Base-by-base conservation (phyloP, 2,113 vertebrate genomes). In the Eulemur rufifrons region DNA sequence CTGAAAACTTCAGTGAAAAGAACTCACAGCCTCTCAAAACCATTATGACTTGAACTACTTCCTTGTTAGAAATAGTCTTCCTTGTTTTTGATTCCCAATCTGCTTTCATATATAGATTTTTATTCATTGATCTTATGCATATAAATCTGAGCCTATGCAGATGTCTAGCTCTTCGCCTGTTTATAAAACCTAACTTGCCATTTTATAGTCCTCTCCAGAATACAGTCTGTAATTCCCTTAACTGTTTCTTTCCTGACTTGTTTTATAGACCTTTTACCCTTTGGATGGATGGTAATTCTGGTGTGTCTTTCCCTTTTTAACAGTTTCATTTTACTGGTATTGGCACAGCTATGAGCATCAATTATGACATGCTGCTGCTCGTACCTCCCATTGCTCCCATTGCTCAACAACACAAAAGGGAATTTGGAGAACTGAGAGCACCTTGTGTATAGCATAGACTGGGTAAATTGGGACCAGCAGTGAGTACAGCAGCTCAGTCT, bases 321-420 rank as follows among this genome's bases (percentile, higher is more conserved):
- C 13, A 34, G 92, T 59, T 95, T 97, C 32, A n/a, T 82, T 95
- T 96, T 86, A 87, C 59, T 86, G 84, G n/a, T 69, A 52, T 63
- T 86, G 83, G 74, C 37, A 27, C 20, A 92, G 83, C 29, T 54
- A 23, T 27, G 68, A 69, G 50, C 9, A 76, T 83, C 69, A 86
- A 42, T 96, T 84, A 92, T 39, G 59, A 69, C 0, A 8, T 21
- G 54, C 52, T 93, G 66, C 54, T 82, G 23, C 32, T 76, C 45
- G 66, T 87, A 95, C 83, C 23, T 96, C 13, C 80, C 32, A 76
- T 29, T 86, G 89, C 47, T 83, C 20, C n/a, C 39, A 86, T 56
- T 86, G 71, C 50, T 92, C 61, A 29, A 63, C 61, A 63, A 29
- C 61, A 63, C 61, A 63, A 63, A 29, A 29, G 27, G 27, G 61